Percentiles rank a stretch among this genome's conserved stretches.
Evolutionary conservation across 1,140 invertebrate species (phyloP).

Genomic region (Aphelenchoides fujianensis): DNA sequence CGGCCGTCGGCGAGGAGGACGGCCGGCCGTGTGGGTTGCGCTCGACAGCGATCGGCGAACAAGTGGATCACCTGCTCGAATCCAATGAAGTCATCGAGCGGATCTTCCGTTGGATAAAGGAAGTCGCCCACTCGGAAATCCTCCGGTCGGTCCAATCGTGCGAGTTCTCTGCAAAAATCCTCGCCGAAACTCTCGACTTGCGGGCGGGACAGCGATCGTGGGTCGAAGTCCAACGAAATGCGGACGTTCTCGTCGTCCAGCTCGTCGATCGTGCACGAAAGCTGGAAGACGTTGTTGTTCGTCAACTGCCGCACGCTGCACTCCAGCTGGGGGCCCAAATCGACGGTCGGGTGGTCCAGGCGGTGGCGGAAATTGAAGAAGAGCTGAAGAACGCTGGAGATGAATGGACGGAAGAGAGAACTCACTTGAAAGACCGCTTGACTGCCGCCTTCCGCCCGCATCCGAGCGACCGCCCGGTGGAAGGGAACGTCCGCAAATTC

Average conservation of each 20-base stretch:
- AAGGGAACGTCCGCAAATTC: conserved; percentile 44
- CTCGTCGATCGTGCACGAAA: conserved; percentile 53
- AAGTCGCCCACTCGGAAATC: too few species aligned
- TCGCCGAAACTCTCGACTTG: conserved; percentile 22
- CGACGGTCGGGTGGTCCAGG: conserved; percentile 50
- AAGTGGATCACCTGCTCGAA: neutral
- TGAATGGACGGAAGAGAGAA: too few species aligned
- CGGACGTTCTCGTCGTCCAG: conserved; percentile 18
- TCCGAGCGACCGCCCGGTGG: conserved; percentile 42
- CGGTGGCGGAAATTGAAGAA: conserved; percentile 56
- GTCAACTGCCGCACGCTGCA: conserved; percentile 44
- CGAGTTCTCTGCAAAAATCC: conserved; percentile 26
- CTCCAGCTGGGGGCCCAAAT: conserved; percentile 27
- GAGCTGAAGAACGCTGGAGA: conserved; percentile 33
- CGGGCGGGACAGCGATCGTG: conserved; percentile 10
- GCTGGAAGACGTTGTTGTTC: conserved; percentile 45
- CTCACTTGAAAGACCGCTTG: conserved; percentile 29
- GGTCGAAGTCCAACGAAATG: conserved; percentile 40
- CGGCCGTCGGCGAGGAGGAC: neutral
- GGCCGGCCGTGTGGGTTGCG: neutral
- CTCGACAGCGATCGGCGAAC: neutral
- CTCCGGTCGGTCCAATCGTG: too few species aligned
- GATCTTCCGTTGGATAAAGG: neutral
- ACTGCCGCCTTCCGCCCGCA: neutral
- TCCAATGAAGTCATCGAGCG: neutral